phyloP scores from a whole-genome alignment of 2,888 invertebrate genomes.

The Hypolimnas misippus region DNA sequence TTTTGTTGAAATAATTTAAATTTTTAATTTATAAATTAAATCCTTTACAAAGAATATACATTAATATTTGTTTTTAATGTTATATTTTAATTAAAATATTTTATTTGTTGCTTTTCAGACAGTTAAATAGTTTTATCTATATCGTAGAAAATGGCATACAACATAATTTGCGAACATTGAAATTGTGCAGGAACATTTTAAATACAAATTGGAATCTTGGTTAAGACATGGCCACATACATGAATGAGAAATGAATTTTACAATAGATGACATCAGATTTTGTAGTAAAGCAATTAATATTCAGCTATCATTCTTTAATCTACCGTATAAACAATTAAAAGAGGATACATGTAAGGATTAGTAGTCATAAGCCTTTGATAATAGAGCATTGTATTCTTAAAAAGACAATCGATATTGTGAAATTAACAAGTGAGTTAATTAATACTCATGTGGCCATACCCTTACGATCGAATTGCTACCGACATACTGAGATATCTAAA shows the following conservation, averaged over 20 bases:
- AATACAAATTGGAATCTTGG: slow-evolving; percentile 7
- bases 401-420: slow-evolving; percentile 2
- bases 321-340: not conserved
- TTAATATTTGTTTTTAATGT: not conserved
- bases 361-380: slow-evolving; percentile 12
- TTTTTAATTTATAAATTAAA: too few species aligned
- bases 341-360: slow-evolving; percentile 16
- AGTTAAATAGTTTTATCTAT: slow-evolving; percentile 4
- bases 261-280: not conserved
- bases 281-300: not conserved
- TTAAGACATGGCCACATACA: slow-evolving; percentile 21
- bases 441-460: slow-evolving; percentile 31
- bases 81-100: not conserved
- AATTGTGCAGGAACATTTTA: slow-evolving; percentile 9
- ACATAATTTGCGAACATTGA: not conserved
- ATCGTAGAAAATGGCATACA: slow-evolving; percentile 12
- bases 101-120: slow-evolving; percentile 19
- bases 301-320: not conserved
- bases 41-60: too few species aligned
- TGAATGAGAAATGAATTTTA: not conserved
- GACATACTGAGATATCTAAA: slow-evolving; percentile 21
- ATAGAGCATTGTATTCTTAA: slow-evolving; percentile 14
- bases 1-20: not conserved
- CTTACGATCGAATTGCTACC: slow-evolving; percentile 24
- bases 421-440: not conserved